Conservation (phyloP, 2,113 vertebrate genomes). For the Glareola pratincola region DNA sequence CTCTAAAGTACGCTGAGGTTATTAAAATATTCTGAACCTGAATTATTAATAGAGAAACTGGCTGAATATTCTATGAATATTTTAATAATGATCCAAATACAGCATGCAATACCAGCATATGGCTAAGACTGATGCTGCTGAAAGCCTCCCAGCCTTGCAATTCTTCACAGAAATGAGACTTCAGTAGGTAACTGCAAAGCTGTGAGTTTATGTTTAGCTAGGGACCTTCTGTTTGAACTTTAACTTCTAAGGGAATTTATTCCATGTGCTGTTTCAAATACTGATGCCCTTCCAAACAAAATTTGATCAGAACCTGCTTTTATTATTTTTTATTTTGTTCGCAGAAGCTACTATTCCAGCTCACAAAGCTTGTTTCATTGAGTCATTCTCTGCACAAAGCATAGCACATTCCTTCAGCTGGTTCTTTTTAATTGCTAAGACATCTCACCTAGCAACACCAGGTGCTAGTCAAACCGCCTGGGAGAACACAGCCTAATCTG, state of each 20-base stretch:
- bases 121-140: not conserved
- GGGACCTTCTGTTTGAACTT: conserved; percentile 39
- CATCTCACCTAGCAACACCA: not conserved
- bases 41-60: conserved; percentile 49
- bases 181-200: conserved; percentile 13
- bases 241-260: conserved; percentile 30
- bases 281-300: not conserved
- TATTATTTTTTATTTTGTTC: not conserved
- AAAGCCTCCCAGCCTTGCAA: not conserved
- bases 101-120: not conserved
- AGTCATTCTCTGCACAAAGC: not conserved
- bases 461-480: not conserved
- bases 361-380: not conserved
- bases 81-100: conserved; percentile 35
- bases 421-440: not conserved
- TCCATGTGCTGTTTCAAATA: not conserved
- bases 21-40: conserved; percentile 33
- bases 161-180: conserved; percentile 23
- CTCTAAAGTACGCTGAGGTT: not conserved
- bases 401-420: not conserved
- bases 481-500: not conserved
- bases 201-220: not conserved
- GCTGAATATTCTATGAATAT: conserved; percentile 47
- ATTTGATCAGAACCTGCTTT: not conserved
- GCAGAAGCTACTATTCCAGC: not conserved